Percentiles rank a stretch among this genome's conserved stretches.
phyloP scores from a whole-genome alignment of 2,888 invertebrate species.

The Hemicrepidius hirtus region DNA sequence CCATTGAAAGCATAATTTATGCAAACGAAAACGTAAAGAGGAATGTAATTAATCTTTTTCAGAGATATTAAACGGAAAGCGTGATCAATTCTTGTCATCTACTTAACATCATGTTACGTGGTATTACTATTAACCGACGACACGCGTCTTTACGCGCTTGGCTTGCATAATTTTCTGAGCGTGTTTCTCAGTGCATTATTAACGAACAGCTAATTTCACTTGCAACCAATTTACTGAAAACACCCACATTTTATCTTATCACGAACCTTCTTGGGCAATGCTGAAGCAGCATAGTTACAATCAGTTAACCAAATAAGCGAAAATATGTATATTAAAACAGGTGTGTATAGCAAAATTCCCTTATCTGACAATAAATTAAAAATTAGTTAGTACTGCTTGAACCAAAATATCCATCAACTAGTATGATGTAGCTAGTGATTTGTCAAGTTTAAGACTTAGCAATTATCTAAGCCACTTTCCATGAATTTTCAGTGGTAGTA shows the following conservation, averaged over 20 bases:
- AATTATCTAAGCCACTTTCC: no score
- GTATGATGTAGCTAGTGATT: no score
- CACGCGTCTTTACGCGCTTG: slow-evolving; percentile 35
- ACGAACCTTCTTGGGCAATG: background rate
- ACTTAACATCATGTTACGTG: slow-evolving; percentile 48
- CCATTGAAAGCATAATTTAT: slow-evolving; percentile 49
- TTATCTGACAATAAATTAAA: no score
- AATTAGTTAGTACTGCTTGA: no score
- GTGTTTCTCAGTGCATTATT: slow-evolving; percentile 18
- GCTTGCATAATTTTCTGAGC: slow-evolving; percentile 42
- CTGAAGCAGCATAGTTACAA: no score
- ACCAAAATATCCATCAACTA: no score
- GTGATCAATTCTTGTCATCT: slow-evolving; percentile 51
- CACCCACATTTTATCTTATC: slow-evolving; percentile 1
- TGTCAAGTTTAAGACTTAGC: no score
- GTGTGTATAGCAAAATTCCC: no score
- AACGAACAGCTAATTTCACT: slow-evolving; percentile 16
- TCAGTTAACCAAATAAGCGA: no score
- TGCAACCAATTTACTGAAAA: slow-evolving; percentile 21
- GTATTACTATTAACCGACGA: slow-evolving; percentile 45
- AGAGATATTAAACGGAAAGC: slow-evolving; percentile 47
- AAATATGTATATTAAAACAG: no score
- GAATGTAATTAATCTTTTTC: slow-evolving; percentile 52
- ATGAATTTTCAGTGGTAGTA: no score
- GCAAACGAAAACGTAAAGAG: slow-evolving; percentile 49